These are phyloP conservation scores for Zosterops borbonicus DNA, from an alignment of 2,113 vertebrate genomes.

Conservation along the genomic window DNA sequence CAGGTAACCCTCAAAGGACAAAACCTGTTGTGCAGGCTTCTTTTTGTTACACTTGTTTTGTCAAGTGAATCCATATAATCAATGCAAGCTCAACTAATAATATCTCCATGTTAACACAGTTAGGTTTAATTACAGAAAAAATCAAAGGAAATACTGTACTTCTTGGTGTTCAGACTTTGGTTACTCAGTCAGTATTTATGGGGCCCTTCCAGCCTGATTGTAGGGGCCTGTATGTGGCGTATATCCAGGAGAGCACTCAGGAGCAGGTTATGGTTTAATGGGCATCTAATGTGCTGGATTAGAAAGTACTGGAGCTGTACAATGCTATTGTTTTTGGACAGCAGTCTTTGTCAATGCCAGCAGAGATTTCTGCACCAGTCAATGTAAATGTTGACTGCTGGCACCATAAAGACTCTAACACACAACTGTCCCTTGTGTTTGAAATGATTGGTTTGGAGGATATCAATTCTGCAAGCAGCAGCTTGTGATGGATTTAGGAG, in stretches of 20 bases:
- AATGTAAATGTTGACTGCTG: not conserved
- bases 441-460: not conserved
- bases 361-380: not conserved
- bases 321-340: not conserved
- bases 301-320: not conserved
- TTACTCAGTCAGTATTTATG: not conserved
- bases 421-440: not conserved
- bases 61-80: not conserved
- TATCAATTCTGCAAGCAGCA: not conserved
- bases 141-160: not conserved
- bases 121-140: not conserved
- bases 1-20: not conserved
- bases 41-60: not conserved
- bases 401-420: not conserved
- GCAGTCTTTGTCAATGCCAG: not conserved
- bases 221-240: not conserved
- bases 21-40: not conserved
- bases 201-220: not conserved
- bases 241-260: conserved; percentile 20
- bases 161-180: not conserved
- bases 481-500: not conserved
- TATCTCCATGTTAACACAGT: not conserved
- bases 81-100: not conserved
- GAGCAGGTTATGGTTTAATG: not conserved
- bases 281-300: not conserved